Base-by-base conservation (phyloP, 2,888 invertebrate genomes). In the Coelogynopora nodosa region DNA sequence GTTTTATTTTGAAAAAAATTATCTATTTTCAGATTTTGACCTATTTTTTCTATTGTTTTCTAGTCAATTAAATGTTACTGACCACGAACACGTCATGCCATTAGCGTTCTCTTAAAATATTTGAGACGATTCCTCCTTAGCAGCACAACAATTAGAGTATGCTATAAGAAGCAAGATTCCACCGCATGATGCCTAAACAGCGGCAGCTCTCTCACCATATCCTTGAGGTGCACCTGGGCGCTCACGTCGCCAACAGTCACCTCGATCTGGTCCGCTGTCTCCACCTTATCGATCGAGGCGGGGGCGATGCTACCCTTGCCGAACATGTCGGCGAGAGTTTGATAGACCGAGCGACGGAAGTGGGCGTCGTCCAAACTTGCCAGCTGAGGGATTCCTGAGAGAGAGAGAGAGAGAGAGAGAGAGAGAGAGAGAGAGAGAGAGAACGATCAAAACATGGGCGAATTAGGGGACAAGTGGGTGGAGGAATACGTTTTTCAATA, bases 311-410 rank as follows among this genome's bases (percentile, higher is more conserved):
- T 95, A 89, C 95, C 96, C 89, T 96, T 95, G 0, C 98, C 98
- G 93, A 97, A 98, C 95, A 98, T 97, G 90, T 98, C 97, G 90
- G 95, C 95, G 30, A 96, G 92, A 94, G 96, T 95, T 92, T 96
- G 96, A 89, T 96, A 95, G 30, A 96, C 93, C 90, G 96, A 96
- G 92, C 96, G 96, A 94, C 90, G 96, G 91, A 97, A 97, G 92
- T 97, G 97, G 93, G 95, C 95, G 80, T 95, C 93, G 92, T 97
- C 97, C 85, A 96, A 94, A 91, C 96, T 96, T 31, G 94, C 93
- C 0, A 94, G 93, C 82, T 88, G 90, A 31, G 89, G 90, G 1
- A 91, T 80, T 26, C 80, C 80, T 80, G 88, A 90, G 88, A 2
- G 89, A 88, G 2, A 82, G 27, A 87, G n/a, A 10, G 29, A 80